Base-by-base conservation (phyloP, 2,797 vertebrate genomes). In the Mormyrops attenuatus region DNA sequence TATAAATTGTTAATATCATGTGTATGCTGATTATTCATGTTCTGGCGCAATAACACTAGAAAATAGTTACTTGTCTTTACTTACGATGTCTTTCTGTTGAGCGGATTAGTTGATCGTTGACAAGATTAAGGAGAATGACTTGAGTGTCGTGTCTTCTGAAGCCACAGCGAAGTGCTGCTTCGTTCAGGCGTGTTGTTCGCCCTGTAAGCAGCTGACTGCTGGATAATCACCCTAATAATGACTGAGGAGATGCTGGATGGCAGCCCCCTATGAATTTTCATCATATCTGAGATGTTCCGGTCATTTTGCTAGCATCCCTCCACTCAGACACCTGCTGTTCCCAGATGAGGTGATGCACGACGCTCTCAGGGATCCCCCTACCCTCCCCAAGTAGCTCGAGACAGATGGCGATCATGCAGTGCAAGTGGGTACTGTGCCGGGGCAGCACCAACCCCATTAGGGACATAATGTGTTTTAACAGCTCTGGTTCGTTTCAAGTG, bases 161-260 rank as follows among this genome's bases (percentile, higher is more conserved):
- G 49, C n/a, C 84, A 22, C 47, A 5, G 17, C 13, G 84, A 85
- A 11, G 49, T 30, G 20, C 30, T 15, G 20, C 41, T 82, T 55
- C 22, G 7, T 20, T 20, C 50, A 55, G 26, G 3, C 41, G 1
- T 47, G 52, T 44, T 87, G 86, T 44, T 87, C 34, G 7, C 34
- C 53, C 52, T 41, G 52, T 38, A 63, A 87, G 86, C 52, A 60
- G 34, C 34, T 87, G 53, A 87, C 26, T 57, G 26, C 30, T 34
- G 86, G 34, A 87, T 57, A 57, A 87, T 87, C 34, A 87, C 86
- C 52, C 86, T 87, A 82, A 41, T 87, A 63, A 87, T 87, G 53
- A 87, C 22, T 87, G 52, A 55, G 53, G 50, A 87, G 55, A 60
- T 22, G 53, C 53, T 87, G 41, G 52, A n/a, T 60, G 52, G 22